Base-by-base conservation (phyloP, 2,888 invertebrate species). In the Agrotis exclamationis region DNA sequence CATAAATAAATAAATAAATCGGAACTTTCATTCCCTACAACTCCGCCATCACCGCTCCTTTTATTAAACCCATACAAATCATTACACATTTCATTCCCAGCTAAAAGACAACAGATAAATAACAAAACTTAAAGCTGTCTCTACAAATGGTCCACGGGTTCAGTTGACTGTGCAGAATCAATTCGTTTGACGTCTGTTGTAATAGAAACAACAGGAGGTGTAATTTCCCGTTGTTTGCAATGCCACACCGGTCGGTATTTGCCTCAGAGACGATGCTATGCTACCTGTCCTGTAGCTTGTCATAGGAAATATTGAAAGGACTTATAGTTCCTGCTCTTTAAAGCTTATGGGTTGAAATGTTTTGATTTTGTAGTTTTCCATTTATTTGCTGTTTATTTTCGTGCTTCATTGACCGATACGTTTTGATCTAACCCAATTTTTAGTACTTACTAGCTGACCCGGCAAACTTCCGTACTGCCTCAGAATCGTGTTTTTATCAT, bases 101-200 rank as follows among this genome's bases (percentile, higher is more conserved):
- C 53, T 51, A 63, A 66, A 60, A 79, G 62, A 44, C n/a, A 53
- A 71, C 22, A 39, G 51, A 68, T 82, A 77, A 72, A 79, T 77
- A 68, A 68, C 60, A 70, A 51, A 74, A 66, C 68, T 69, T 71
- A 33, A 70, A 48, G 62, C 67, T 44, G 72, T 77, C 54, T 47
- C 65, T 74, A 62, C 60, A 74, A 79, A 83, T 56, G 74, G 70
- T 71, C 70, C 74, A 28, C 50, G 72, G 67, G 68, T 56, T 80
- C 80, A 80, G 74, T 83, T 69, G 80, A 80, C 73, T 81, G 82
- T 76, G 75, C 74, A 82, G 86, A 88, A 86, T 87, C 88, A 85
- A 89, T 89, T 85, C 76, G 73, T 86, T 85, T 84, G 84, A 85
- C 85, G 81, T 81, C 79, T 87, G 82, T 76, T 77, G 80, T 86